Evolutionary conservation across 2,113 vertebrate species (phyloP).

Genomic region (Chionis minor): DNA sequence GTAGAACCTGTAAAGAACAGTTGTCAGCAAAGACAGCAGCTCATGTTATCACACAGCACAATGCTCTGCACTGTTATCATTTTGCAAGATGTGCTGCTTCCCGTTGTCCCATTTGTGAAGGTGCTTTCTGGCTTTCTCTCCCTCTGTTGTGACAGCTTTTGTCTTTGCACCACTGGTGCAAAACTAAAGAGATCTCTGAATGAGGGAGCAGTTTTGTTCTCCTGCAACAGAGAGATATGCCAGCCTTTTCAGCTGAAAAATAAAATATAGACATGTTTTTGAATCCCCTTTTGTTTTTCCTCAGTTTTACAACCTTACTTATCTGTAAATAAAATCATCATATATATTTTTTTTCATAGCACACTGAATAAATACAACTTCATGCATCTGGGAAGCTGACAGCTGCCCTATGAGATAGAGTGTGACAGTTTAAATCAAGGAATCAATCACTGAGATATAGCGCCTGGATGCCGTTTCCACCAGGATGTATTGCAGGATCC

Average conservation of each 20-base stretch:
- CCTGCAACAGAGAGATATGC: conserved; percentile 48
- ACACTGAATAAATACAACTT: conserved; percentile 76
- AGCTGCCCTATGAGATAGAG: conserved; percentile 75
- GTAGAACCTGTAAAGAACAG: conserved; percentile 12
- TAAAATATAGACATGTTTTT: conserved; percentile 60
- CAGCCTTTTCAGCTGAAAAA: conserved; percentile 49
- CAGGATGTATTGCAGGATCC: conserved; percentile 68
- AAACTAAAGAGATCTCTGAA: conserved; percentile 44
- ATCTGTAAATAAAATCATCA: conserved; percentile 73
- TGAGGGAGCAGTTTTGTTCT: conserved; percentile 14
- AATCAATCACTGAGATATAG: conserved; percentile 78
- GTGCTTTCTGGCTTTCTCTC: conserved; percentile 9
- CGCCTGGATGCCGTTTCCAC: conserved; percentile 32
- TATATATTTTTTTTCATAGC: conserved; percentile 37
- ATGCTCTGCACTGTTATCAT: background rate
- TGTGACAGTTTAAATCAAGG: conserved; percentile 74
- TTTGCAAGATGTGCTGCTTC: background rate
- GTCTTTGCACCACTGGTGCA: conserved; percentile 33
- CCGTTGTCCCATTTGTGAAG: conserved; percentile 21
- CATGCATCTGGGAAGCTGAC: conserved; percentile 75
- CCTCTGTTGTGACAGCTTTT: conserved; percentile 48
- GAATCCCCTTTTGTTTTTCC: conserved; percentile 63
- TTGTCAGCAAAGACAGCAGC: background rate
- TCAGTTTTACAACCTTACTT: conserved; percentile 67
- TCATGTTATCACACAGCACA: background rate